Conservation (phyloP, 2,113 vertebrate species). For the Nyctibius bracteatus region DNA sequence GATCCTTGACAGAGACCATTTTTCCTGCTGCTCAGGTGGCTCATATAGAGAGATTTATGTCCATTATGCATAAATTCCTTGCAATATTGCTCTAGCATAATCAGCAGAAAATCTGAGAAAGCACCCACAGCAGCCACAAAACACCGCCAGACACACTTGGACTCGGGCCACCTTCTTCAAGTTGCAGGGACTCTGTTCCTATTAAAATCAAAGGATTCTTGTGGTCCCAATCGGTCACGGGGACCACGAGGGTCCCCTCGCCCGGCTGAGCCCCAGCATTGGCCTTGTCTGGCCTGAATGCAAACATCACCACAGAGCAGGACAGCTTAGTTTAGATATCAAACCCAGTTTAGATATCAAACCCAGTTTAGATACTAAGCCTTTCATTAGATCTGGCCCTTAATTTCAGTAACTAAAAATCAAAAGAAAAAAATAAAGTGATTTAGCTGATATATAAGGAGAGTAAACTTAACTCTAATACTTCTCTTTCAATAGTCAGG, state of each 20-base stretch:
- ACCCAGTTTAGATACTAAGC: not conserved
- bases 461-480: not conserved
- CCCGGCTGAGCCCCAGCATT: not conserved
- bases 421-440: not conserved
- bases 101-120: constrained; percentile 62
- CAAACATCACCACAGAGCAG: accelerated
- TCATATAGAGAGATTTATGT: constrained; percentile 61
- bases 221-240: not conserved
- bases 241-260: not conserved
- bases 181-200: not conserved
- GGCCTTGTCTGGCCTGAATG: not conserved
- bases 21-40: constrained; percentile 69
- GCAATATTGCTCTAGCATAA: constrained; percentile 58
- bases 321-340: not conserved
- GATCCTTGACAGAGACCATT: constrained; percentile 66
- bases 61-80: constrained; percentile 63
- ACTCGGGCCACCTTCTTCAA: not conserved
- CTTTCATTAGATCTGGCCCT: not conserved
- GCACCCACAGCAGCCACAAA: constrained; percentile 46
- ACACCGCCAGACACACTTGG: not conserved
- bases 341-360: not conserved
- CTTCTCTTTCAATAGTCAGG: not conserved
- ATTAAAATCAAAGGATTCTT: not conserved
- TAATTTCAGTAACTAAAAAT: not conserved
- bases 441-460: not conserved